Percentiles rank a stretch among this genome's conserved stretches.
Evolutionary conservation across 1,140 invertebrate species (phyloP).

Genomic region (Macrotrachela quadricornifera): DNA sequence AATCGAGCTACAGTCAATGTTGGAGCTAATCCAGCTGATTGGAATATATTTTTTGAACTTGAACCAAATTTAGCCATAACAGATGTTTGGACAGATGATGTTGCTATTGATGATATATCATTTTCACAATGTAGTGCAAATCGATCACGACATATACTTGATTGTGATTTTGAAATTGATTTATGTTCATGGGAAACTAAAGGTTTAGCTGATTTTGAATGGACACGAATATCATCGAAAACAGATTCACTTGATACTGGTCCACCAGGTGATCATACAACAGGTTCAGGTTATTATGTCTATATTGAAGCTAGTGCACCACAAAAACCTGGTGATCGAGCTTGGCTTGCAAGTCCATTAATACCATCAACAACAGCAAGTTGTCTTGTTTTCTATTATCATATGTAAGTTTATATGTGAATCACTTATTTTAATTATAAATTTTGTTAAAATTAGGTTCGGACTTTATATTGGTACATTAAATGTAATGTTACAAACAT

Average conservation of each 20-base stretch:
- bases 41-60: too few species aligned
- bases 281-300: conserved; percentile 45
- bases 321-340: conserved; percentile 37
- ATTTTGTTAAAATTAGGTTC: not conserved
- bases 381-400: conserved; percentile 25
- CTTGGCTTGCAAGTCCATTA: not conserved
- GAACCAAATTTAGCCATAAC: too few species aligned
- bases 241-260: conserved; percentile 1
- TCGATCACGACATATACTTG: not conserved
- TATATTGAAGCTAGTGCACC: conserved; percentile 49
- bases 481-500: too few species aligned
- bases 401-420: conserved; percentile 20
- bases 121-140: conserved; percentile 4
- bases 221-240: not conserved
- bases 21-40: too few species aligned
- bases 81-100: not conserved
- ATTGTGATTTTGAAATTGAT: conserved; percentile 21
- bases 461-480: too few species aligned
- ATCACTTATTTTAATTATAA: not conserved
- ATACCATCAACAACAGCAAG: not conserved
- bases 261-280: not conserved
- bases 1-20: too few species aligned
- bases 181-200: conserved; percentile 17
- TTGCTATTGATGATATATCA: conserved; percentile 4
- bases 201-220: not conserved